These are phyloP conservation scores for Hoplostethus mediterraneus DNA, from an alignment of 2,797 vertebrate genomes.

Conservation along the genomic window DNA sequence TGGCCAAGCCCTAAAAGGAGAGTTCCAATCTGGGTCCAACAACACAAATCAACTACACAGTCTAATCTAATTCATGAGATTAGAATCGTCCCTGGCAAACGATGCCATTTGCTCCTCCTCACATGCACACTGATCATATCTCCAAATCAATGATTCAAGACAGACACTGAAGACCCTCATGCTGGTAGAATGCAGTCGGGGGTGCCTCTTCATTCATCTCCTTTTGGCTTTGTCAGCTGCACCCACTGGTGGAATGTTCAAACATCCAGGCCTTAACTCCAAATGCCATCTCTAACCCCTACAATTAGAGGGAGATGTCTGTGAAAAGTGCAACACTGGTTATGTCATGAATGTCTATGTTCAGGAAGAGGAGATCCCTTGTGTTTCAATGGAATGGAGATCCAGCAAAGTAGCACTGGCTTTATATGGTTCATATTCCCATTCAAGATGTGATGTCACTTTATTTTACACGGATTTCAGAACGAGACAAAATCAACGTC, in stretches of 20 bases:
- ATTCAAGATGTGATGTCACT: conserved; percentile 1
- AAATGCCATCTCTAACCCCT: conserved; percentile 21
- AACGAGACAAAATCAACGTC: not conserved
- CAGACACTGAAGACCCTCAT: not conserved
- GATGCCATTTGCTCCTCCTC: not conserved
- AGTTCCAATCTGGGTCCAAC: not conserved
- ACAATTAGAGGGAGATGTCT: conserved; percentile 17
- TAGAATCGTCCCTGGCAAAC: conserved; percentile 1
- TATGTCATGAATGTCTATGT: conserved; percentile 24
- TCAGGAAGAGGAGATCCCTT: not conserved
- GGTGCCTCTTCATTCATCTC: conserved; percentile 29
- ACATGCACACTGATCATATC: conserved; percentile 1
- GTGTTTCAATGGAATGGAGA: not conserved
- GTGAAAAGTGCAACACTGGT: conserved; percentile 7
- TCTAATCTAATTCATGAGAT: not conserved
- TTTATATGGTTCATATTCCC: not conserved
- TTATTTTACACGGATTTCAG: not conserved
- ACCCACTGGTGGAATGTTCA: conserved; percentile 32
- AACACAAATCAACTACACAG: not conserved
- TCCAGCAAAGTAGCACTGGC: not conserved
- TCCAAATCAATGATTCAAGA: conserved; percentile 7
- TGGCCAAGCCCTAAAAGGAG: not conserved
- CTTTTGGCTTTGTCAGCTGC: conserved; percentile 34
- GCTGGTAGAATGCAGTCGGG: conserved; percentile 24
- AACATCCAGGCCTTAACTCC: conserved; percentile 28